Evolutionary conservation across 2,888 invertebrate genomes (phyloP), one percentile per base, ranked within the genome.

Genomic region (Meteorus colon): DNA sequence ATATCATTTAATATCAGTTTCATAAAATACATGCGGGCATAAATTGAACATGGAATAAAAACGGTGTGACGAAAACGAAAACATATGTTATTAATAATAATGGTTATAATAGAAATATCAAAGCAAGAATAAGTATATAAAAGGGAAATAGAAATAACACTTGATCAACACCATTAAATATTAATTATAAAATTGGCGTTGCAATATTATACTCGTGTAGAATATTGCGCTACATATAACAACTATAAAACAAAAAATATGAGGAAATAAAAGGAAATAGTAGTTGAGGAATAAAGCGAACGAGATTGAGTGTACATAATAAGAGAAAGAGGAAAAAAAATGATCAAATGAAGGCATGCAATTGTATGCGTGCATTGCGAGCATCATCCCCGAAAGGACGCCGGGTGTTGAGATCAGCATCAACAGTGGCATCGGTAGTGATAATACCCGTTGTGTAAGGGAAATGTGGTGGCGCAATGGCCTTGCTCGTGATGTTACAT

Each of bases 401-500:
- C 71, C 75, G 31, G 71, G 66, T 55, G 74, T 67, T 67, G 51
- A 68, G 70, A 48, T 76, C 6, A 55, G 19, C 55, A 55, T n/a
- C 5, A 1, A n/a, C 55, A 8, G 19, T 19, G 19, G 55, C 55
- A 8, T n/a, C 55, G 10, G 19, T 8, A 19, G 19, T 19, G 19
- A 55, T 19, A 19, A 55, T 19, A 8, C 75, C 75, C 78, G 77
- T 82, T 79, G 81, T 76, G 81, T 76, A 80, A 80, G 81, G 78
- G 78, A 80, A 81, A 84, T 80, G 45, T 27, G 81, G 81, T 86
- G 86, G 82, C 84, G 86, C 84, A 87, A 87, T 84, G 86, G 83
- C 86, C 87, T 87, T 87, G 87, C 86, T 86, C 87, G 86, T 84
- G 82, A 86, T 87, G 86, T 87, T 86, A 85, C 86, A 87, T 84